Evolutionary conservation across 2,113 vertebrate species (phyloP).

Genomic region (Paraplagusia blochii): DNA sequence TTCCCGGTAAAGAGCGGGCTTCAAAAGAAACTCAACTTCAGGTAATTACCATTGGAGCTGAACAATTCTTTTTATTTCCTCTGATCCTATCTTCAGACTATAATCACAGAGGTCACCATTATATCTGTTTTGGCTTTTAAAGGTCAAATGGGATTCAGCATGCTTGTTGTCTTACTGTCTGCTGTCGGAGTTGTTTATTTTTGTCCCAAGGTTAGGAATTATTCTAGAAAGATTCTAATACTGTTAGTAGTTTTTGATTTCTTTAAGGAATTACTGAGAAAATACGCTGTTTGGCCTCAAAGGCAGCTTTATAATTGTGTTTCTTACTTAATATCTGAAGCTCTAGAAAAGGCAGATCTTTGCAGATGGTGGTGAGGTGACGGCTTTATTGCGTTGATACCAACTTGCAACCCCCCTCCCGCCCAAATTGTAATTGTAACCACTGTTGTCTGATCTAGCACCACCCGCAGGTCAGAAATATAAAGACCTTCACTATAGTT

Average conservation of each 20-base stretch:
- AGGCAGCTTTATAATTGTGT: no score
- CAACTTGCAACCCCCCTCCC: no score
- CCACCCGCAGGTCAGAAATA: slow-evolving; percentile 1
- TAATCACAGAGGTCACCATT: slow-evolving; percentile 3
- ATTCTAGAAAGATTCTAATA: not conserved
- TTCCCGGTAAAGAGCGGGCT: slow-evolving; percentile 77
- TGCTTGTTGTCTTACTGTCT: not conserved
- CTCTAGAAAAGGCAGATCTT: not conserved
- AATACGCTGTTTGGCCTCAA: no score
- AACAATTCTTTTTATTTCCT: slow-evolving; percentile 26
- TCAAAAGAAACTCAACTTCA: slow-evolving; percentile 75
- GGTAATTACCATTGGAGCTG: slow-evolving; percentile 66
- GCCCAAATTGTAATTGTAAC: no score
- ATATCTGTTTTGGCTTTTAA: slow-evolving; percentile 2
- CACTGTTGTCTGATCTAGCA: not conserved
- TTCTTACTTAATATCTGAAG: no score
- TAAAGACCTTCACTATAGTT: not conserved
- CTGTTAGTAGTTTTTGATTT: no score
- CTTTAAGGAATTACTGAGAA: no score
- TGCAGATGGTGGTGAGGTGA: not conserved
- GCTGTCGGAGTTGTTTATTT: not conserved
- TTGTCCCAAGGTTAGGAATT: slow-evolving; percentile 1
- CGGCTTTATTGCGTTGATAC: no score
- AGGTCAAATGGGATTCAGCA: not conserved
- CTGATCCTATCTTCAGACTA: slow-evolving; percentile 6